A percentile compares a stretch with the other conserved stretches of the same genome.
Conservation (phyloP, 2,797 vertebrate genomes). For the Enteromius argenteus region DNA sequence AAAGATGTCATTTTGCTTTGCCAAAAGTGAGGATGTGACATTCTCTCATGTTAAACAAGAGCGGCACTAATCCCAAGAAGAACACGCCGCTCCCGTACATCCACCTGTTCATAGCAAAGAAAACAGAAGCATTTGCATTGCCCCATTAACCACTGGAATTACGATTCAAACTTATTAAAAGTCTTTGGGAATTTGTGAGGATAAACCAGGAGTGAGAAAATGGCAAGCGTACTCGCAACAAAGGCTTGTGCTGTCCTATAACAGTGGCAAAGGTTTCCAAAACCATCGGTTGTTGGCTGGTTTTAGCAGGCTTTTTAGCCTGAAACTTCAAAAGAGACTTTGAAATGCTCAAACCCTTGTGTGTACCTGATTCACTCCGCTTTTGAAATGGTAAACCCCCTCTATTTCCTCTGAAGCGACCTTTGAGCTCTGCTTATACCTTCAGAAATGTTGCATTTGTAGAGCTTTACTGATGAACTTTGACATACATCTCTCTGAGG, state of each 20-base stretch:
- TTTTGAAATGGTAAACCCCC: conserved; percentile 46
- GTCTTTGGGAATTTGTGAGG: background rate
- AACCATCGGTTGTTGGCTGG: conserved; percentile 8
- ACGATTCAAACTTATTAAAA: background rate
- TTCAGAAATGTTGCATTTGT: conserved; percentile 11
- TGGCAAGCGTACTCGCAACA: background rate
- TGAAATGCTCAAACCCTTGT: conserved; percentile 37
- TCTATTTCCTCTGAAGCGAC: conserved; percentile 25
- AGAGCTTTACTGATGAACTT: conserved; percentile 14
- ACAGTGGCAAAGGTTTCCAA: conserved; percentile 12
- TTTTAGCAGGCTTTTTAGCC: conserved; percentile 38
- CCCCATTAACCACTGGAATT: background rate
- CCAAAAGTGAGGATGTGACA: conserved; percentile 45
- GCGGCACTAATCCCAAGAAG: conserved; percentile 34
- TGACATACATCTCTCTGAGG: background rate
- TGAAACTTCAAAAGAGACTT: conserved; percentile 47
- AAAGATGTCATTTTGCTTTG: conserved; percentile 22
- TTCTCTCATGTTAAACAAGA: conserved; percentile 35
- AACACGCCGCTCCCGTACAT: conserved; percentile 16
- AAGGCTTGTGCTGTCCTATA: background rate
- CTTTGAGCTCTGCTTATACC: conserved; percentile 35
- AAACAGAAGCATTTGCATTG: conserved; percentile 8
- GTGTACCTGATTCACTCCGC: conserved; percentile 32
- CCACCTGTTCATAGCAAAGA: background rate
- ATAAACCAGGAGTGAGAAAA: background rate